Evolutionary conservation across 2,113 vertebrate genomes (phyloP), one percentile per base, ranked within the genome.

Genomic region (Lepisosteus osseus): DNA sequence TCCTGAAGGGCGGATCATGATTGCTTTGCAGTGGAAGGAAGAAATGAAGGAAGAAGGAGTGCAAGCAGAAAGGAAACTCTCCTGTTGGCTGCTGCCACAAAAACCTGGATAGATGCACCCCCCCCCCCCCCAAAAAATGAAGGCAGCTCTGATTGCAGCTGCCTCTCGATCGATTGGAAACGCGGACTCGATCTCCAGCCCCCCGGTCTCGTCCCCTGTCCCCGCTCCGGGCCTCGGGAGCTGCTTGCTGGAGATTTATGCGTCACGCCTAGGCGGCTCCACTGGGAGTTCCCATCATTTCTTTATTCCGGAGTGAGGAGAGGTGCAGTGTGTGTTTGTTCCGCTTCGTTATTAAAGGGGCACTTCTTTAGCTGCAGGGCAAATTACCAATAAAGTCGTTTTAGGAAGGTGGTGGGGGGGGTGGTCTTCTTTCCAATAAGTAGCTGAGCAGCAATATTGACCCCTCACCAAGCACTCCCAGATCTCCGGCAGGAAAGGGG

Each of bases 111-210:
- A 87, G 83, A 91, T 90, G 88, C 86, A 79, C 80, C 88, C 86
- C 86, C 88, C 82, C 80, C 79, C 83, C 29, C 86, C 88, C 82
- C 80, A 78, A 82, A 86, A 88, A 91, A 91, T 91, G 90, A 91
- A 91, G 89, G 81, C 84, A 80, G 85, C 82, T 82, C 86, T 90
- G 88, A 90, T 90, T 90, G 87, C 84, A 82, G 85, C 83, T 86
- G 83, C 80, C 86, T 83, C 75, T 80, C 87, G 81, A 91, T 91
- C 84, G 88, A 91, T 90, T 85, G 84, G 84, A 89, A 90, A 88
- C 84, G 86, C 89, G 88, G 86, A 90, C 89, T 91, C 90, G 90
- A 90, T 90, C 89, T 90, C 86, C 85, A 76, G 84, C 85, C 88
- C 86, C 82, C 85, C 85, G 82, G 85, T 88, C 84, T 88, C 88